Evolutionary conservation across 2,888 invertebrate genomes (phyloP), one percentile per base, ranked within the genome.

Genomic region (Lepas anatifera): DNA sequence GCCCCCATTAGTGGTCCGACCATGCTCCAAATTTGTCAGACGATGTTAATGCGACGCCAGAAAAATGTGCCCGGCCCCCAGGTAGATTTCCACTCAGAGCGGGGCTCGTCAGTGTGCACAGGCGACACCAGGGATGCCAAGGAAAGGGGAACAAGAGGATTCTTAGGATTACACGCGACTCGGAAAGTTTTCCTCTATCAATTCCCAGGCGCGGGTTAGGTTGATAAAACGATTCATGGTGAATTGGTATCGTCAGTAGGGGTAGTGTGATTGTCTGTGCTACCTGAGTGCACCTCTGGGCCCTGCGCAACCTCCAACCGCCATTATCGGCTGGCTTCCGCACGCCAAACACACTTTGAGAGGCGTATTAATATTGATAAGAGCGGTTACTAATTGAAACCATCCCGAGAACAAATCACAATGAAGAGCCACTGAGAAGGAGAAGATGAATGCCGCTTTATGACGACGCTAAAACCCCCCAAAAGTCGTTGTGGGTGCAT

Each of bases 361-460:
- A n/a, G n/a, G 4, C 35, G 58, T 58, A 58, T 58, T 58, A 58
- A 58, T 58, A 58, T 58, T 58, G 58, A 58, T 58, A 58, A 58
- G 35, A 58, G 58, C 41, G 41, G 58, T 3, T 22, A 18, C 58
- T 58, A 58, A 35, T 22, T 58, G 58, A 58, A 58, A 58, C 13
- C 32, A 35, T 58, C 35, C 32, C 2, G 22, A 8, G 35, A 35
- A 58, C 58, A 35, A 58, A 58, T 58, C 58, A 22, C 48, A 16
- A 25, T 13, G 27, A 52, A 27, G 58, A 22, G 25, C 32, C 22
- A 22, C 16, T 35, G 22, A 41, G 41, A 41, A 10, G 41, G 41
- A 16, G 11, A 22, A 8, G 10, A 35, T 32, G 58, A 58, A 58
- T 32, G 35, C 32, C 35, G 58, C 29, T 22, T 1, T 11, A 18